Evolutionary conservation across 2,113 vertebrate species (phyloP).

Genomic region (Tenrec ecaudatus): DNA sequence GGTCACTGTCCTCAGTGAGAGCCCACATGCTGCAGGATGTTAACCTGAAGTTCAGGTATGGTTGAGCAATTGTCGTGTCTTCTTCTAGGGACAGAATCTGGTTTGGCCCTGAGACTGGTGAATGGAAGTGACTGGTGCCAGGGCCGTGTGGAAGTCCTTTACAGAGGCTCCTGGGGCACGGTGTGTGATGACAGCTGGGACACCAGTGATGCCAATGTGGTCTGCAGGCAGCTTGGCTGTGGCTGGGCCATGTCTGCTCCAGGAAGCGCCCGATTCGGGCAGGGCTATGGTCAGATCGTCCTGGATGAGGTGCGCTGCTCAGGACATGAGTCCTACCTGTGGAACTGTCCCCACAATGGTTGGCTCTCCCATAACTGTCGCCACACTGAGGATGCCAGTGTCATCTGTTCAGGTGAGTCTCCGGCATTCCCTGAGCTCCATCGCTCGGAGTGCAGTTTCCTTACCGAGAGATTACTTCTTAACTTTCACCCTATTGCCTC

Average conservation of each 20-base stretch:
- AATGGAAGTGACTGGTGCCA: neutral
- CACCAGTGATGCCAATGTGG: conserved; percentile 15
- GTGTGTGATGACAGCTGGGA: conserved; percentile 34
- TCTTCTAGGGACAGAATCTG: too few species aligned
- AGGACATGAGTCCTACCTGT: conserved; percentile 35
- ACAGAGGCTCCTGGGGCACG: neutral
- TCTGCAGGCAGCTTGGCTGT: conserved; percentile 49
- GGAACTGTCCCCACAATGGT: conserved; percentile 41
- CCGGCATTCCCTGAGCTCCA: neutral
- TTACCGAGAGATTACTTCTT: neutral
- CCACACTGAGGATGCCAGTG: neutral
- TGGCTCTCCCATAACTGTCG: conserved; percentile 30
- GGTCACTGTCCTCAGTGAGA: too few species aligned
- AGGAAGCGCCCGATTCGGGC: neutral
- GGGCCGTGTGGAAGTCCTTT: neutral
- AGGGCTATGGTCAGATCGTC: conserved; percentile 41
- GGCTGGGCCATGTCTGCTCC: neutral
- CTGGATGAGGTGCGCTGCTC: conserved; percentile 52
- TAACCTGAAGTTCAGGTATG: too few species aligned
- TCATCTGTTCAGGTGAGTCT: conserved; percentile 57
- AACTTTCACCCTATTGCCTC: too few species aligned
- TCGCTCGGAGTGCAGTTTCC: neutral
- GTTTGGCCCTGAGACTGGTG: neutral
- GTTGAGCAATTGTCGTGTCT: too few species aligned
- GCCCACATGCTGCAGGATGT: too few species aligned